Evolutionary conservation across 1,140 invertebrate genomes (phyloP).

Genomic region (Micrasema minimum): DNA sequence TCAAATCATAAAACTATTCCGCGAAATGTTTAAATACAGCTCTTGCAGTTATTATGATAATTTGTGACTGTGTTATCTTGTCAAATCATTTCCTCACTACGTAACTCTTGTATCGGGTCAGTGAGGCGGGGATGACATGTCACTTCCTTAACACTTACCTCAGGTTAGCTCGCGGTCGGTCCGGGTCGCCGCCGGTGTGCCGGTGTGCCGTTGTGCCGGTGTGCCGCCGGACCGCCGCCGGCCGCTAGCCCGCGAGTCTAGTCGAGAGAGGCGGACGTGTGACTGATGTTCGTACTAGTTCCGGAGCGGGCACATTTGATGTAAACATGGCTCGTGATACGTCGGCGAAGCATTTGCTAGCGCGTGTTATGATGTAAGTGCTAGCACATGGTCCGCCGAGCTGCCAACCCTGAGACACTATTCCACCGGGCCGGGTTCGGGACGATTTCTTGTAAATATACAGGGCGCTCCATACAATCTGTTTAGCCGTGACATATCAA

Average conservation of each 20-base stretch:
- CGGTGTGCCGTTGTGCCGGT: too few relatives aligned
- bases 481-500: slow-evolving; percentile 51
- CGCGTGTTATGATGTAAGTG: slow-evolving; percentile 17
- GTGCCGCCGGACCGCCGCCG: too few relatives aligned
- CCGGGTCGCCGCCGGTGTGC: background rate
- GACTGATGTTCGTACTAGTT: background rate
- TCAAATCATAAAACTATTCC: slow-evolving; percentile 28
- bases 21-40: slow-evolving; percentile 43
- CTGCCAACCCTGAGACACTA: slow-evolving; percentile 15
- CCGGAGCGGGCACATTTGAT: background rate
- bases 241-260: background rate
- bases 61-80: slow-evolving; percentile 50
- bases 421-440: background rate
- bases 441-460: slow-evolving; percentile 14
- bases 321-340: background rate
- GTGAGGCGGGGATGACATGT: slow-evolving; percentile 47
- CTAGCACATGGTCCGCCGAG: background rate
- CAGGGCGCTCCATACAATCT: slow-evolving; percentile 40
- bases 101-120: slow-evolving; percentile 36
- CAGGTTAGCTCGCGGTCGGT: background rate
- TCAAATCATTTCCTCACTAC: slow-evolving; percentile 41
- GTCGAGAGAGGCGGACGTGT: background rate
- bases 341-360: slow-evolving; percentile 6
- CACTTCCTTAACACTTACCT: slow-evolving; percentile 42
- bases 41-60: slow-evolving; percentile 46